Percentiles rank a stretch among this genome's conserved stretches.
phyloP scores from a whole-genome alignment of 2,113 vertebrate species.

The Ammodytes dubius region DNA sequence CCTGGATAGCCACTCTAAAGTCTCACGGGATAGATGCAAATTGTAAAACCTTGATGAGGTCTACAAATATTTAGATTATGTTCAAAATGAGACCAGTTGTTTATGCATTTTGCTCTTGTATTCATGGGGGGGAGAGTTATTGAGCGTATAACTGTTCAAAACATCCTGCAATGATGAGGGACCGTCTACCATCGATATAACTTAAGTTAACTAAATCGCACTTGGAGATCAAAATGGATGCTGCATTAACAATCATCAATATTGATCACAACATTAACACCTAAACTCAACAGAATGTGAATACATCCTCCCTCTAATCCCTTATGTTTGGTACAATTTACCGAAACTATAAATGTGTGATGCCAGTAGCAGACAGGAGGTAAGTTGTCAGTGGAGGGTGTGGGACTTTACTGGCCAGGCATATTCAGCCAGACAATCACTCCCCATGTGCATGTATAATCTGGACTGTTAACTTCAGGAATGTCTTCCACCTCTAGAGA shows the following conservation, averaged over 20 bases:
- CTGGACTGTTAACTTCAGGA: slow-evolving; percentile 72
- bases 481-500: slow-evolving; percentile 60
- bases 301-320: slow-evolving; percentile 3
- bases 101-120: slow-evolving; percentile 53
- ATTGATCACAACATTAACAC: slow-evolving; percentile 7
- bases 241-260: slow-evolving; percentile 20
- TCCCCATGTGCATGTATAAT: slow-evolving; percentile 66
- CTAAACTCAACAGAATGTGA: slow-evolving; percentile 45
- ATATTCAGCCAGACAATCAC: slow-evolving; percentile 58
- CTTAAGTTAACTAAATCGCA: slow-evolving; percentile 46
- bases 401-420: slow-evolving; percentile 42
- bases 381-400: slow-evolving; percentile 34
- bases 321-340: slow-evolving; percentile 10
- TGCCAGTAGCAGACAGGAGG: slow-evolving; percentile 47
- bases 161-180: slow-evolving; percentile 58
- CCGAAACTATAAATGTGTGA: slow-evolving; percentile 27
- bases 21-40: slow-evolving; percentile 49
- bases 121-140: slow-evolving; percentile 60
- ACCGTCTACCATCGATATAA: slow-evolving; percentile 20
- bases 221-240: slow-evolving; percentile 6
- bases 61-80: slow-evolving; percentile 69
- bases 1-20: slow-evolving; percentile 8
- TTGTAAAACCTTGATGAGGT: slow-evolving; percentile 52
- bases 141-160: slow-evolving; percentile 59
- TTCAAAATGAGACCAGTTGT: slow-evolving; percentile 64